Conservation (phyloP, 1,140 invertebrate species). For the Acyrthosiphon pisum region DNA sequence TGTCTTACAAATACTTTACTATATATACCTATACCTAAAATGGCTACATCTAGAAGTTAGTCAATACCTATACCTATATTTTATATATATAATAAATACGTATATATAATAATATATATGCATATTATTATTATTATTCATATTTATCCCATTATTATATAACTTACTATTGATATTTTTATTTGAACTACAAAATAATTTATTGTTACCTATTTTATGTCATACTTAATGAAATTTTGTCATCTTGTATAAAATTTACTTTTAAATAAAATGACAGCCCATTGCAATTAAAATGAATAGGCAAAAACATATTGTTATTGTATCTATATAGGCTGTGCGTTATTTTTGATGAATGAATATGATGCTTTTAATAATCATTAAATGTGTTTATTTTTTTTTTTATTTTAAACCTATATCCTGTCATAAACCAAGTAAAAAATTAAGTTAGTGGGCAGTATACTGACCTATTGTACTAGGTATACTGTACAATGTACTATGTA, state of each 20-base stretch:
- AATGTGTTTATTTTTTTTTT: slow-evolving; percentile 17
- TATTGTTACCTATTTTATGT: slow-evolving; percentile 44
- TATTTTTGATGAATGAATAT: slow-evolving; percentile 56
- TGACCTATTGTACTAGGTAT: no score
- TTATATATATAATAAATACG: slow-evolving; percentile 14
- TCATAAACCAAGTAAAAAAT: neutral
- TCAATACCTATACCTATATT: slow-evolving; percentile 17
- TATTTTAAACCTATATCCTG: neutral
- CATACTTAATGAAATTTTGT: slow-evolving; percentile 32
- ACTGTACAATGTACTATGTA: no score
- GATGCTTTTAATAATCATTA: slow-evolving; percentile 52
- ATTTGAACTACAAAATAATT: slow-evolving; percentile 45
- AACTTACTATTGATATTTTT: slow-evolving; percentile 46
- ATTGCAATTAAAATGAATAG: slow-evolving; percentile 45
- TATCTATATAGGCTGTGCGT: slow-evolving; percentile 48
- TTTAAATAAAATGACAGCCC: slow-evolving; percentile 47
- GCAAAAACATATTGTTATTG: slow-evolving; percentile 52
- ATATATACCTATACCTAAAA: slow-evolving; percentile 11
- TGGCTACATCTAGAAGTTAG: slow-evolving; percentile 16
- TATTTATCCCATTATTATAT: slow-evolving; percentile 47
- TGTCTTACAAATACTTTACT: slow-evolving; percentile 48
- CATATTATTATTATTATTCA: slow-evolving; percentile 33
- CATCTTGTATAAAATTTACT: slow-evolving; percentile 48
- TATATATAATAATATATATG: neutral
- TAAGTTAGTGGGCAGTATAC: neutral